phyloP scores from a whole-genome alignment of 2,888 invertebrate genomes.

The Acronicta psi region DNA sequence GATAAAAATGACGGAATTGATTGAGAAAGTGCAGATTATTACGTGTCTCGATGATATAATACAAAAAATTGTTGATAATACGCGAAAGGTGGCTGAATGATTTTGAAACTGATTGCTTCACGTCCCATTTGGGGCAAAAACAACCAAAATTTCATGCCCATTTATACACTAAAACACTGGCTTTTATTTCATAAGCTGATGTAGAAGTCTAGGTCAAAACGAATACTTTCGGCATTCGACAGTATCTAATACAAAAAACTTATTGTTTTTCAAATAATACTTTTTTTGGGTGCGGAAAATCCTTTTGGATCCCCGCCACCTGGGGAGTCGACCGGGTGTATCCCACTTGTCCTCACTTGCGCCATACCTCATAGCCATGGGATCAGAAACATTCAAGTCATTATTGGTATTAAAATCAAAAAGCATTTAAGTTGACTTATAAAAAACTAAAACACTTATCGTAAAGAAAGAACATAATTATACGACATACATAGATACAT shows the following conservation, averaged over 20 bases:
- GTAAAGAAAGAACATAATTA: not conserved
- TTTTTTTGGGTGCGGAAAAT: too few species aligned
- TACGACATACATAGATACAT: not conserved
- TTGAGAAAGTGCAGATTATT: conserved; percentile 42
- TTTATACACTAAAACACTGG: conserved; percentile 4
- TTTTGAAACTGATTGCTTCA: conserved; percentile 33
- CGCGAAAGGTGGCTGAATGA: conserved; percentile 14
- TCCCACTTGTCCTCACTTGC: too few species aligned
- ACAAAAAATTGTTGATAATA: conserved; percentile 29
- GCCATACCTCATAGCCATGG: too few species aligned
- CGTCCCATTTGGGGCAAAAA: conserved; percentile 20
- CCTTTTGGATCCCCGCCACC: too few species aligned
- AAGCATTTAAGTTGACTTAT: not conserved
- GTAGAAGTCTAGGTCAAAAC: not conserved
- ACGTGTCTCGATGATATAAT: conserved; percentile 43
- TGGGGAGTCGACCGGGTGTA: too few species aligned
- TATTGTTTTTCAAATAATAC: too few species aligned
- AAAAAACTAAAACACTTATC: not conserved
- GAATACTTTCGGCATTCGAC: not conserved
- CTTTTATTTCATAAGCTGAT: conserved; percentile 6
- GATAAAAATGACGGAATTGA: conserved; percentile 20
- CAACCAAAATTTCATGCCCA: conserved; percentile 2
- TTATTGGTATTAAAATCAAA: too few species aligned
- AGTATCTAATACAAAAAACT: too few species aligned
- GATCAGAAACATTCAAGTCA: too few species aligned